phyloP scores from a whole-genome alignment of 2,797 vertebrate genomes.

The Sebastes cheni region DNA sequence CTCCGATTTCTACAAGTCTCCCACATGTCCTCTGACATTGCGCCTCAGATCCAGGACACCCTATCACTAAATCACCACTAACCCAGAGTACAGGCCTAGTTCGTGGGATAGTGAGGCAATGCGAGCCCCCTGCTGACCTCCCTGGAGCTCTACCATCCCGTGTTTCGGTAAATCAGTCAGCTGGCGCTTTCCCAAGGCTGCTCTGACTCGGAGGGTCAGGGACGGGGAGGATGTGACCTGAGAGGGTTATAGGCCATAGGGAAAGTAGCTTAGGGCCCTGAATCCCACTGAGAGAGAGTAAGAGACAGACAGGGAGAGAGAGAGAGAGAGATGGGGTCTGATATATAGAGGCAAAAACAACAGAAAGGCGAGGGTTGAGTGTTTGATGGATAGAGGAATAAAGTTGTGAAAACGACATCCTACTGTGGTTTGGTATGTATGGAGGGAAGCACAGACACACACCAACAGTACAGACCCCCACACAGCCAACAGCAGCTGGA shows the following conservation, averaged over 20 bases:
- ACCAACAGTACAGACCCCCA: not conserved
- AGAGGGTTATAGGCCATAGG: conserved; percentile 50
- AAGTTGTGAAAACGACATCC: conserved; percentile 47
- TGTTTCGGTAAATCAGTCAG: conserved; percentile 81
- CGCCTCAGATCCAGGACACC: conserved; percentile 58
- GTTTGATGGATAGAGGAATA: conserved; percentile 42
- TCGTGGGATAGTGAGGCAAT: conserved; percentile 70
- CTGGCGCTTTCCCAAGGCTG: conserved; percentile 80
- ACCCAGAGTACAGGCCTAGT: conserved; percentile 56
- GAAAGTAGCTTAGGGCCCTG: conserved; percentile 52
- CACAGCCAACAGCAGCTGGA: not conserved
- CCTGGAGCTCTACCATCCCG: conserved; percentile 58
- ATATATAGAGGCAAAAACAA: conserved; percentile 24
- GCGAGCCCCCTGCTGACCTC: conserved; percentile 68
- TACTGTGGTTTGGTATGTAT: conserved; percentile 30
- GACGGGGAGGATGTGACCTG: conserved; percentile 73
- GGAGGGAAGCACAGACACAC: conserved; percentile 3
- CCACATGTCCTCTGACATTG: conserved; percentile 65
- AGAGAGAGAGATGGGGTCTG: conserved; percentile 29
- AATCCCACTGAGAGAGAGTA: conserved; percentile 53
- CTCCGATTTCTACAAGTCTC: conserved; percentile 74
- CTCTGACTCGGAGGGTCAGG: conserved; percentile 64
- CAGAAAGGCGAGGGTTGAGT: conserved; percentile 14
- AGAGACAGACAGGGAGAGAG: not conserved
- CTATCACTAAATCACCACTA: conserved; percentile 74